A percentile compares a stretch with the other conserved stretches of the same genome.
Conservation (phyloP, 2,113 vertebrate species). For the Oreotragus oreotragus region DNA sequence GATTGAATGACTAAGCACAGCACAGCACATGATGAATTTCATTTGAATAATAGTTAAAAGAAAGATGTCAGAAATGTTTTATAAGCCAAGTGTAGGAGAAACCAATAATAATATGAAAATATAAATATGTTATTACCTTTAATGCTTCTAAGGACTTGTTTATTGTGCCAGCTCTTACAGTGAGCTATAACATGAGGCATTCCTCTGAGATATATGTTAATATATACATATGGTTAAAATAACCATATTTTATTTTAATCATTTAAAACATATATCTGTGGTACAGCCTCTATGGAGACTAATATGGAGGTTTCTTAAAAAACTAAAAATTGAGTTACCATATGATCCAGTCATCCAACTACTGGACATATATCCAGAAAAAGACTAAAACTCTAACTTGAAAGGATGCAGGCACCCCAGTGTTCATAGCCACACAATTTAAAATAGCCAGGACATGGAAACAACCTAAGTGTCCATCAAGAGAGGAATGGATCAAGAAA, state of each 20-base stretch:
- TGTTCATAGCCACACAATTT: background rate
- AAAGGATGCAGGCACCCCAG: background rate
- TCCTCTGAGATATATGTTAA: background rate
- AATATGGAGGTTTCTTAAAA: background rate
- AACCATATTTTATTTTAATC: background rate
- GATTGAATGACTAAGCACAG: background rate
- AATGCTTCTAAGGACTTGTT: background rate
- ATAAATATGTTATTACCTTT: background rate
- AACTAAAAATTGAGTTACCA: background rate
- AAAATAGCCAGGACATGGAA: background rate
- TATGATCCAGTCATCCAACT: background rate
- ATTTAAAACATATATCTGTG: background rate
- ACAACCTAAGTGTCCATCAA: background rate
- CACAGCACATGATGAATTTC: background rate
- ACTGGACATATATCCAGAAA: background rate
- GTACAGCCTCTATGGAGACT: background rate
- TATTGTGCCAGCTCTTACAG: background rate
- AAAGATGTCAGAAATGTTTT: background rate
- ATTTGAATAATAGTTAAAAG: background rate
- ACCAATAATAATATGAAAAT: background rate
- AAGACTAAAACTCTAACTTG: background rate
- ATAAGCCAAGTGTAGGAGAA: background rate
- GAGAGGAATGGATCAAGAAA: background rate
- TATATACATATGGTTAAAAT: background rate
- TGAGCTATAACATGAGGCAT: background rate